Percentiles rank a stretch among this genome's conserved stretches.
Evolutionary conservation across 2,113 vertebrate species (phyloP).

Genomic region (Parotia lawesii): DNA sequence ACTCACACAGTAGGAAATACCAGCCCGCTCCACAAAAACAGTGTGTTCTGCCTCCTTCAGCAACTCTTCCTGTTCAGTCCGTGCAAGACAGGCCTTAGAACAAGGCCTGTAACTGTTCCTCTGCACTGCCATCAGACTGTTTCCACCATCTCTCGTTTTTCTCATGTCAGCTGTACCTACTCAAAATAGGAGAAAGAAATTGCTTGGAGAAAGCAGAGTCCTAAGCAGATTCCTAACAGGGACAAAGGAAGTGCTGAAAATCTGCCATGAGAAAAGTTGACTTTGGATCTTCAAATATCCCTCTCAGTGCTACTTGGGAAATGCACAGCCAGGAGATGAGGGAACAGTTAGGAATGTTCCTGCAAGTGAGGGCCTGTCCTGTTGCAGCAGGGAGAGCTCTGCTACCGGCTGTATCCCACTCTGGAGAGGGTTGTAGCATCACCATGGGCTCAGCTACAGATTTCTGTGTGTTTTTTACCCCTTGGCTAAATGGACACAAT

Average conservation of each 20-base stretch:
- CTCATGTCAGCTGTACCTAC: not conserved
- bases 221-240: not conserved
- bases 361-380: not conserved
- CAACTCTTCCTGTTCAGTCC: not conserved
- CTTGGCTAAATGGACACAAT: not conserved
- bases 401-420: fast-evolving
- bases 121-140: not conserved
- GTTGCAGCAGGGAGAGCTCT: not conserved
- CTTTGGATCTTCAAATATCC: not conserved
- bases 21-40: not conserved
- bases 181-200: not conserved
- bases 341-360: not conserved
- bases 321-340: not conserved
- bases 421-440: not conserved
- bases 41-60: not conserved
- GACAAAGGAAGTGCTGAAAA: not conserved
- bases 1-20: not conserved
- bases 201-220: not conserved
- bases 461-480: not conserved
- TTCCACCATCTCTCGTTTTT: not conserved
- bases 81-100: not conserved
- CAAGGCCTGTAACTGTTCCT: not conserved
- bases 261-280: not conserved
- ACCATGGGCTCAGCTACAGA: not conserved
- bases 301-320: not conserved